Conservation (phyloP, 2,888 invertebrate genomes). For the Heteromurus nitidus region DNA sequence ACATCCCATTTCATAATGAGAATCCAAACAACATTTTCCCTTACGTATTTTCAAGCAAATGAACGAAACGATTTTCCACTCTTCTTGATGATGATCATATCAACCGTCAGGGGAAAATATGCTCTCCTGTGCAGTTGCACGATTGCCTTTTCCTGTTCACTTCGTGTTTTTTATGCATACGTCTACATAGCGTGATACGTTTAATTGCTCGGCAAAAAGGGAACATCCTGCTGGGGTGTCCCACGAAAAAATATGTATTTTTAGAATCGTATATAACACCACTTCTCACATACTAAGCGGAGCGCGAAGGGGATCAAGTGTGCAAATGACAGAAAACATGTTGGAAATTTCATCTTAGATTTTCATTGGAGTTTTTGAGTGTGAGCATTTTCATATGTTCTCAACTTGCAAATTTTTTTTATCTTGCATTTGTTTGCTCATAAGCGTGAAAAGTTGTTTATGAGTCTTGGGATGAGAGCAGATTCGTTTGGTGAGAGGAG, state of each 20-base stretch:
- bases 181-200: constrained; percentile 22
- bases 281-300: neutral
- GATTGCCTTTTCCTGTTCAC: too few relatives aligned
- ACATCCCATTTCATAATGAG: constrained; percentile 57
- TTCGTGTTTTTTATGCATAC: too few relatives aligned
- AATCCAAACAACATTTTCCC: constrained; percentile 43
- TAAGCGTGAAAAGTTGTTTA: neutral
- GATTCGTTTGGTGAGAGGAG: too few relatives aligned
- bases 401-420: neutral
- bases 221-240: constrained; percentile 35
- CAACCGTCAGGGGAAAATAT: constrained; percentile 6
- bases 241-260: constrained; percentile 23
- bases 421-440: neutral
- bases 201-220: constrained; percentile 58
- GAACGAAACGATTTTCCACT: constrained; percentile 30
- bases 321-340: constrained; percentile 32
- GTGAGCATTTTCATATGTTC: neutral
- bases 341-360: constrained; percentile 13
- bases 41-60: constrained; percentile 35
- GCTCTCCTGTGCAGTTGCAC: constrained; percentile 1
- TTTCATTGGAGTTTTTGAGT: neutral
- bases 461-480: neutral
- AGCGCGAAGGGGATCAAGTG: neutral
- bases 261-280: neutral
- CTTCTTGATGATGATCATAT: constrained; percentile 39